phyloP scores from a whole-genome alignment of 2,113 vertebrate species.

The Callaeas wilsoni region DNA sequence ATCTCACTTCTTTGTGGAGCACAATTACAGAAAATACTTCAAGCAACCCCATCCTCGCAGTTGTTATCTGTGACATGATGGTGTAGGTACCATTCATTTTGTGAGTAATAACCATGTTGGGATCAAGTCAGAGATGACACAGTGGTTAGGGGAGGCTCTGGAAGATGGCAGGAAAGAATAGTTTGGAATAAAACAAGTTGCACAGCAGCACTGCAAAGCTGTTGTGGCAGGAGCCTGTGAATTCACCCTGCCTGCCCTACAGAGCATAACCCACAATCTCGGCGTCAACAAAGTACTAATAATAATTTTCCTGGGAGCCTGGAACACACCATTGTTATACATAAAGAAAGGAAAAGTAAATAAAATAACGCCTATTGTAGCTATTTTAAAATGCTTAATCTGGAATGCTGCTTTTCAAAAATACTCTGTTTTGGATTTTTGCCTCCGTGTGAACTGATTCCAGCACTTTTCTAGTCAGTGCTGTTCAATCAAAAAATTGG shows the following conservation, averaged over 20 bases:
- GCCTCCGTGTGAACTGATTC: not conserved
- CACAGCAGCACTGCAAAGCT: not conserved
- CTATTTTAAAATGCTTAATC: not conserved
- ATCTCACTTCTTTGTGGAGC: not conserved
- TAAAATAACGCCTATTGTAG: slow-evolving; percentile 3
- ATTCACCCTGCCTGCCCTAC: not conserved
- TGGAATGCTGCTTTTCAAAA: not conserved
- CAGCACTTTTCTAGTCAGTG: not conserved
- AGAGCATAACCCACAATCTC: not conserved
- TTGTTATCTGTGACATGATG: not conserved
- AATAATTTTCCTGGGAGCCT: slow-evolving; percentile 32
- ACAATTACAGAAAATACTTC: not conserved
- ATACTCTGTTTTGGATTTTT: not conserved
- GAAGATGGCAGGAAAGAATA: not conserved
- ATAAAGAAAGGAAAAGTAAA: slow-evolving; percentile 43
- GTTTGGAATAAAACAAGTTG: not conserved
- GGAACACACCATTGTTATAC: not conserved
- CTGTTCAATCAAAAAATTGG: not conserved
- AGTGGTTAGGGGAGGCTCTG: not conserved
- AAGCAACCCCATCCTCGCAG: not conserved
- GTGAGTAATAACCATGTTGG: accelerated
- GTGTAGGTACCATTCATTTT: accelerated
- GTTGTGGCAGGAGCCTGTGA: not conserved
- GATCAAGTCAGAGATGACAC: not conserved
- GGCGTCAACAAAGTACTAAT: not conserved